A percentile compares a stretch with the other conserved stretches of the same genome.
Conservation (phyloP, 2,888 invertebrate genomes). For the Oxycera nigricornis region DNA sequence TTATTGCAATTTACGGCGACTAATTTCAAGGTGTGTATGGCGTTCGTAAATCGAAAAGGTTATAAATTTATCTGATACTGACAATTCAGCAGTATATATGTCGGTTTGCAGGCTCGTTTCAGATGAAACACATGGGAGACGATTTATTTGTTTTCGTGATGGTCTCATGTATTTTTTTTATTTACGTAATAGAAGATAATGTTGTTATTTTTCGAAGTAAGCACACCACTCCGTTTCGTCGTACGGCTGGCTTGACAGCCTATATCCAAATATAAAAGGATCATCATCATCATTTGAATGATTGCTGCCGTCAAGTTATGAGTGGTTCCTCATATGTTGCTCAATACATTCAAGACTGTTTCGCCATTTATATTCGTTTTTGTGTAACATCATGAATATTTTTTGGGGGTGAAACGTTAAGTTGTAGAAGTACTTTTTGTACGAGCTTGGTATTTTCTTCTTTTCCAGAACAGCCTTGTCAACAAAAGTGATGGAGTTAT, state of each 20-base stretch:
- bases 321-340: slow-evolving; percentile 45
- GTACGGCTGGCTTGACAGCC: background rate
- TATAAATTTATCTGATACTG: slow-evolving; percentile 32
- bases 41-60: slow-evolving; percentile 16
- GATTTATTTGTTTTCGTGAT: slow-evolving; percentile 36
- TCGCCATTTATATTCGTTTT: slow-evolving; percentile 27
- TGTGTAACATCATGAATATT: slow-evolving; percentile 31
- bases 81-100: slow-evolving; percentile 35
- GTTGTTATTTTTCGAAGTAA: slow-evolving; percentile 36
- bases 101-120: background rate
- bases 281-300: slow-evolving; percentile 47
- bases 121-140: slow-evolving; percentile 12
- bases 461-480: background rate
- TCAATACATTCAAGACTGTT: slow-evolving; percentile 28
- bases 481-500: background rate
- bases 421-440: too few species aligned
- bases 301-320: slow-evolving; percentile 41
- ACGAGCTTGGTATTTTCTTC: too few species aligned
- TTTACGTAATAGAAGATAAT: slow-evolving; percentile 30
- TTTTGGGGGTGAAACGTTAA: background rate
- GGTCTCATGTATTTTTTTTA: slow-evolving; percentile 21
- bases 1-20: slow-evolving; percentile 30
- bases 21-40: slow-evolving; percentile 35
- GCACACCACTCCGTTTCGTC: background rate
- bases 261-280: slow-evolving; percentile 39